A percentile compares a stretch with the other conserved stretches of the same genome.
Conservation (phyloP, 2,888 invertebrate genomes). For the Athrips mouffetella region DNA sequence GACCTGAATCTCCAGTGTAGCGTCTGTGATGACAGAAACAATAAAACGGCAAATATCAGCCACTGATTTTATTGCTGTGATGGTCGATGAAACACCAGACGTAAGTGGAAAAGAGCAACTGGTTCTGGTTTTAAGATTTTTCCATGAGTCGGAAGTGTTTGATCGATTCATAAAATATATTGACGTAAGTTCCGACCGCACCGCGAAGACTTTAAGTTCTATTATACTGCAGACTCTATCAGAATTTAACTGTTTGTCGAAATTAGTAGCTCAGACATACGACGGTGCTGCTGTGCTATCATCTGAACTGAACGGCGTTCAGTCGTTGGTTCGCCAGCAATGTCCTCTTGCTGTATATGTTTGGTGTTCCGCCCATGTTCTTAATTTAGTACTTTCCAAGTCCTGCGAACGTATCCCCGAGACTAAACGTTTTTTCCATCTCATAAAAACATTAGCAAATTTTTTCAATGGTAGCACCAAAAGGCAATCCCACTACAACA, state of each 20-base stretch:
- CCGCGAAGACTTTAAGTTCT: slow-evolving; percentile 26
- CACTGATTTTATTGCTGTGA: slow-evolving; percentile 26
- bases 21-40: slow-evolving; percentile 28
- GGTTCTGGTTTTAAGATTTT: slow-evolving; percentile 34
- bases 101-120: slow-evolving; percentile 29
- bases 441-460: slow-evolving; percentile 28
- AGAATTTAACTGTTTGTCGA: slow-evolving; percentile 27
- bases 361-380: slow-evolving; percentile 29
- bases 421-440: slow-evolving; percentile 30
- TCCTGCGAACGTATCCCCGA: slow-evolving; percentile 28
- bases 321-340: slow-evolving; percentile 30
- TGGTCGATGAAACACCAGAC: slow-evolving; percentile 38
- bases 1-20: slow-evolving; percentile 35
- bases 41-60: slow-evolving; percentile 31
- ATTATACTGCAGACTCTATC: slow-evolving; percentile 18
- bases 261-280: slow-evolving; percentile 39
- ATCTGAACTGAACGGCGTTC: slow-evolving; percentile 32
- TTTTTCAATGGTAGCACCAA: slow-evolving; percentile 36
- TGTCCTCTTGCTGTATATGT: slow-evolving; percentile 27
- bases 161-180: slow-evolving; percentile 37
- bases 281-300: slow-evolving; percentile 36
- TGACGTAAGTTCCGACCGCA: slow-evolving; percentile 32
- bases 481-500: slow-evolving; percentile 15
- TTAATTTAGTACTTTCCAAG: slow-evolving; percentile 28
- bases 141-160: slow-evolving; percentile 23